Evolutionary conservation across 2,888 invertebrate genomes (phyloP), one percentile per base, ranked within the genome.

Genomic region (Torymus aiolomorphi): DNA sequence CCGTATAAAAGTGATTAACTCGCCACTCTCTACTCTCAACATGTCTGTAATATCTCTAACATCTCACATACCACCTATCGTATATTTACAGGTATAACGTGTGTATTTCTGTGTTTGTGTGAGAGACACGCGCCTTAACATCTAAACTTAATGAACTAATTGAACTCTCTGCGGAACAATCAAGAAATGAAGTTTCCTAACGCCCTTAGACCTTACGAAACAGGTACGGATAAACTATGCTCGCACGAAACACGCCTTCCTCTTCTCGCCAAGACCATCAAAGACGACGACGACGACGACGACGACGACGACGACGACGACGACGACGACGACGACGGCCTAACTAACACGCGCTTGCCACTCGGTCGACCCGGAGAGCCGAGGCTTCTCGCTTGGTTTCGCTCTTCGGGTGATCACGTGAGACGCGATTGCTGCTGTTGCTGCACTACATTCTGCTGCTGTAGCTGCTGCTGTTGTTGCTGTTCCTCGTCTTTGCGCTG

Each of bases 371-470:
- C 51, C 52, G 73, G 57, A 49, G 42, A 70, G 14, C 69, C 24
- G 54, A 69, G 56, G 54, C 20, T 42, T 20, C 59, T 10, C 20
- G 62, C 13, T 54, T 56, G 51, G 61, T 61, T 3, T 62, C 16
- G 24, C 31, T 63, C 31, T 56, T 24, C 57, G 65, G 20, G 56
- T 20, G 24, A 24, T 80, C 80, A 80, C 77, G 80, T 54, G 54
- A 78, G 74, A 13, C 73, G 77, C 61, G 79, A 57, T 56, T 84
- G 86, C 77, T 85, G 86, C 62, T 84, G 86, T 78, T 85, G 86
- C 83, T 84, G 85, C 82, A 84, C 84, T 81, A 85, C 86, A 82
- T 86, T 86, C 80, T 86, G 62, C 12, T 76, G 73, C 14, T 71
- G 73, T 1, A 77, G 80, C 8, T 81, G 81, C 56, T 75, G 78